Evolutionary conservation across 2,797 vertebrate genomes (phyloP).

Genomic region (Aulostomus chinensis): DNA sequence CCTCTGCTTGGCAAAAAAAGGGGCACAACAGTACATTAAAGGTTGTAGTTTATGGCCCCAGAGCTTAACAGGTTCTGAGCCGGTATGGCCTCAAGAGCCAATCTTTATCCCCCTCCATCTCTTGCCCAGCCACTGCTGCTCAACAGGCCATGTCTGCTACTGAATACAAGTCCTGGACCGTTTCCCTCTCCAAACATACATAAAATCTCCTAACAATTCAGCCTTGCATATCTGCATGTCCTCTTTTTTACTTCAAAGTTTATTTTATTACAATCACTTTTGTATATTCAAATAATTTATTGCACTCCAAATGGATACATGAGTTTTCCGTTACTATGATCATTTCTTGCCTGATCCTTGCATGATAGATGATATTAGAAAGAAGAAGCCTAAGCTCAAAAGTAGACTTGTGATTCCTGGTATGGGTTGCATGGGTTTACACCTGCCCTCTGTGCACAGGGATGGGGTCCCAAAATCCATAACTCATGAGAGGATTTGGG

Average conservation of each 20-base stretch:
- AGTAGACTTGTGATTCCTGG: conserved; percentile 33
- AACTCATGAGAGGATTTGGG: conserved; percentile 57
- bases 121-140: conserved; percentile 33
- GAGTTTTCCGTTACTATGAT: too few relatives aligned
- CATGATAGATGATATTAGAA: conserved; percentile 31
- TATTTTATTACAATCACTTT: conserved; percentile 7
- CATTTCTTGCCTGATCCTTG: conserved; percentile 41
- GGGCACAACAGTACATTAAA: conserved; percentile 63
- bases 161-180: conserved; percentile 26
- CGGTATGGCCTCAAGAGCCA: conserved; percentile 13
- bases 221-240: neutral
- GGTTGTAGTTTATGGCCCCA: conserved; percentile 55
- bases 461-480: conserved; percentile 37
- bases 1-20: conserved; percentile 32
- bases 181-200: conserved; percentile 6
- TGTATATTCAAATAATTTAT: conserved; percentile 2
- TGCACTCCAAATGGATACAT: conserved; percentile 11
- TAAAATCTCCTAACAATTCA: conserved; percentile 1
- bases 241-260: neutral
- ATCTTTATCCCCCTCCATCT: conserved; percentile 31
- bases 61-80: conserved; percentile 12
- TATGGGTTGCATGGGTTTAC: conserved; percentile 28
- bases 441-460: conserved; percentile 49
- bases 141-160: conserved; percentile 47
- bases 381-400: conserved; percentile 33